These are phyloP conservation scores for Anastrepha ludens DNA, from an alignment of 1,140 invertebrate genomes.

Conservation along the genomic window DNA sequence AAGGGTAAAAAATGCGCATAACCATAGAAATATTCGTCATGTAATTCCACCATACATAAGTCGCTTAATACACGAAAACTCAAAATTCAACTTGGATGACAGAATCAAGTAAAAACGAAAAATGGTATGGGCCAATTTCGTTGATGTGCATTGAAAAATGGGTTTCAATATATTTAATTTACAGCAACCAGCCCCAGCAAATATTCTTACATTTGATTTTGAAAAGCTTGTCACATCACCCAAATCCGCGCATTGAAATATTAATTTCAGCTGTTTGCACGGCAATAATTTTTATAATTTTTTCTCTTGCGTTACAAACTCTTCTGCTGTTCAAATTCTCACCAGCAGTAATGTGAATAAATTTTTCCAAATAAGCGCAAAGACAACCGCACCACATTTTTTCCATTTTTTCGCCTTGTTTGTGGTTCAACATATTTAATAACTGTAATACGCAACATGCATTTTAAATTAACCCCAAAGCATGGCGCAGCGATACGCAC, in stretches of 20 bases:
- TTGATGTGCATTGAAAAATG: too few species aligned
- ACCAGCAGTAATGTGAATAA: not conserved
- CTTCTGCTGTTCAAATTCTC: not conserved
- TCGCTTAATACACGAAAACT: too few species aligned
- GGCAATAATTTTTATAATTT: not conserved
- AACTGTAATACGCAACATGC: constrained; percentile 49
- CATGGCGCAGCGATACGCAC: not conserved
- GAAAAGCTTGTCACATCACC: not conserved
- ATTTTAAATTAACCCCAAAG: constrained; percentile 29
- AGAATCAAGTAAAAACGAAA: too few species aligned
- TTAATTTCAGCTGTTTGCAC: not conserved
- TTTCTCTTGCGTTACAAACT: not conserved
- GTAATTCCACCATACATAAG: too few species aligned
- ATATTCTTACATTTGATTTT: not conserved
- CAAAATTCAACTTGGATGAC: too few species aligned
- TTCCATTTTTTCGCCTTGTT: not conserved
- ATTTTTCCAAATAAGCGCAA: not conserved
- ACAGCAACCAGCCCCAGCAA: not conserved
- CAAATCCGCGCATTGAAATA: not conserved
- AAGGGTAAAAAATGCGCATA: too few species aligned
- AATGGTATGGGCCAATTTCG: too few species aligned
- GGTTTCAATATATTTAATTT: too few species aligned
- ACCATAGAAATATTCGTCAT: too few species aligned
- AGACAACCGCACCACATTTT: not conserved
- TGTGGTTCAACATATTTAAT: constrained; percentile 8